Evolutionary conservation across 2,888 invertebrate species (phyloP).

Genomic region (Rosalia funebris): DNA sequence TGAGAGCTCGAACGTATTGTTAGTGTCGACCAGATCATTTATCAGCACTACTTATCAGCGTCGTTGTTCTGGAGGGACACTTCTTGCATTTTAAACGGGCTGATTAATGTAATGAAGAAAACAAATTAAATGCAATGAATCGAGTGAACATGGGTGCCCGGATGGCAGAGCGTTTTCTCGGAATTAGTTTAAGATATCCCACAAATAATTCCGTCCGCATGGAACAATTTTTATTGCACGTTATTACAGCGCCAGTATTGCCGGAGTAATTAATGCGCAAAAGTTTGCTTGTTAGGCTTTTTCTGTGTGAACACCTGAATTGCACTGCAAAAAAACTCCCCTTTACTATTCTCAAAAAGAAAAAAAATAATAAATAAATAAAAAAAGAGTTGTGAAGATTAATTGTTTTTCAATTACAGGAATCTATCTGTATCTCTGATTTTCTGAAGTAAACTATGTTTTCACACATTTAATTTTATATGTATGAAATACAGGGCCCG

Average conservation of each 20-base stretch:
- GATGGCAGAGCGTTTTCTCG: slow-evolving; percentile 20
- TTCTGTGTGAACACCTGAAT: neutral
- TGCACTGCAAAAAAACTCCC: too few relatives aligned
- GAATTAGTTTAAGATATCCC: slow-evolving; percentile 14
- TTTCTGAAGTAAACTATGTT: too few relatives aligned
- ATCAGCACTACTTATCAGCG: slow-evolving; percentile 45
- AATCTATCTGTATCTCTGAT: too few relatives aligned
- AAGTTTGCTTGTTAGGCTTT: neutral
- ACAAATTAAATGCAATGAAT: slow-evolving; percentile 38
- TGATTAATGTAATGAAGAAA: slow-evolving; percentile 42
- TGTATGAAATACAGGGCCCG: too few relatives aligned
- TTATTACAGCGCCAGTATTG: neutral
- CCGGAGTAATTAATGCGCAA: neutral
- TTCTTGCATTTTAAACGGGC: slow-evolving; percentile 43
- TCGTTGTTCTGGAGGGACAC: slow-evolving; percentile 40
- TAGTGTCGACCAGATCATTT: slow-evolving; percentile 40
- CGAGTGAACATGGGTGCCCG: slow-evolving; percentile 38
- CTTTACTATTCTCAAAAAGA: too few relatives aligned
- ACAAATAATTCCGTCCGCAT: slow-evolving; percentile 8
- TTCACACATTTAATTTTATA: too few relatives aligned
- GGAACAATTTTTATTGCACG: slow-evolving; percentile 8
- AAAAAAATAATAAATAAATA: too few relatives aligned
- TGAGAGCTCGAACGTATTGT: slow-evolving; percentile 41
- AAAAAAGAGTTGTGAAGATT: too few relatives aligned
- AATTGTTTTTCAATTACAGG: too few relatives aligned